Evolutionary conservation across 2,888 invertebrate genomes (phyloP).

Genomic region (Oscheius sp.): DNA sequence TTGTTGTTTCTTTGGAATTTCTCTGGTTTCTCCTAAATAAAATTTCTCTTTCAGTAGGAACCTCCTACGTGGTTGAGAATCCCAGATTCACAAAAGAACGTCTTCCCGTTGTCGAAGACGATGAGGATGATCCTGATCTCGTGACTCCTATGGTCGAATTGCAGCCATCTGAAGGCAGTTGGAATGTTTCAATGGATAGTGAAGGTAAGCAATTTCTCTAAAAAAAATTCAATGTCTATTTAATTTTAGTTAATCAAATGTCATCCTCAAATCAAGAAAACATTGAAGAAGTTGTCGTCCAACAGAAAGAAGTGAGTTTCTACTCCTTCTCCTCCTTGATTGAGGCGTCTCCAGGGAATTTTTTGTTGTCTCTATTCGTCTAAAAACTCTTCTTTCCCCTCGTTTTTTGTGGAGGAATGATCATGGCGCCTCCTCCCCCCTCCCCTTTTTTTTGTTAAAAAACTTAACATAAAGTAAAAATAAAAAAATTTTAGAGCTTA

Average conservation of each 20-base stretch:
- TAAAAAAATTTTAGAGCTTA: too few relatives aligned
- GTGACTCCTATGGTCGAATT: conserved; percentile 51
- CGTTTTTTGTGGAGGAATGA: too few relatives aligned
- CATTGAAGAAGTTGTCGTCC: background rate
- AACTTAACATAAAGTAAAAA: too few relatives aligned
- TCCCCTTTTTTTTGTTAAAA: too few relatives aligned
- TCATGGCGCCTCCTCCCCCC: too few relatives aligned
- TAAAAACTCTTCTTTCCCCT: too few relatives aligned
- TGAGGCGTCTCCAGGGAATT: too few relatives aligned
- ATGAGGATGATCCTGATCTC: conserved; percentile 52
- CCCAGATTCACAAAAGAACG: conserved; percentile 51
- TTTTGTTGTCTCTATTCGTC: too few relatives aligned
- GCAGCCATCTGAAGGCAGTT: conserved; percentile 16
- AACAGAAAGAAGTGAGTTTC: background rate
- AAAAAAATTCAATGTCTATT: too few relatives aligned
- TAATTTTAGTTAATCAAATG: too few relatives aligned
- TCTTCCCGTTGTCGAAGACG: conserved; percentile 55
- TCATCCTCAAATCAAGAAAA: too few relatives aligned
- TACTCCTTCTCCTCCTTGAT: background rate
- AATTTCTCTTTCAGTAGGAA: conserved; percentile 42
- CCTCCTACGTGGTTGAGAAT: conserved; percentile 49
- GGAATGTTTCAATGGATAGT: conserved; percentile 9
- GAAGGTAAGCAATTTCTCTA: too few relatives aligned
- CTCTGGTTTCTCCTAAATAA: background rate
- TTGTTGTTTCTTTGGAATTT: background rate